Evolutionary conservation across 37 sponge, comb jelly and placozoan genomes (phyloP).

Genomic region (Chondrilla cf. caribensis): DNA sequence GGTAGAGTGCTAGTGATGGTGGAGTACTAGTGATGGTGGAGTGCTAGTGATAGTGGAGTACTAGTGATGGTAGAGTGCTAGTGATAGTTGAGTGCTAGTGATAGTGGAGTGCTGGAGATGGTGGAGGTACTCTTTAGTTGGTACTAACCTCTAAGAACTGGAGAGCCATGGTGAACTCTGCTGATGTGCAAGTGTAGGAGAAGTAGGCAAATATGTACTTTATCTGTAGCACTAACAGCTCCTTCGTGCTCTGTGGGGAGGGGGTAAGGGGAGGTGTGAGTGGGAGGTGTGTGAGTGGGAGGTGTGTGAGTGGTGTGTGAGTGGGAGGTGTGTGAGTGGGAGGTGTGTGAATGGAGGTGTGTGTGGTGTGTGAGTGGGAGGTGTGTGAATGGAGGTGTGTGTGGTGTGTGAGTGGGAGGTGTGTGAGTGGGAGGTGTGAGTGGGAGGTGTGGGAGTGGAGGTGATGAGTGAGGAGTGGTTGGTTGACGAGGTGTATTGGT

Average conservation of each 20-base stretch:
- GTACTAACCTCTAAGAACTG: slow-evolving; percentile 21
- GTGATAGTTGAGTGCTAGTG: too few relatives aligned
- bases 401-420: too few relatives aligned
- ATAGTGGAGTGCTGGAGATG: too few relatives aligned
- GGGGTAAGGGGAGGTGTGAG: too few relatives aligned
- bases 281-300: not conserved
- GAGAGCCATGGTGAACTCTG: not conserved
- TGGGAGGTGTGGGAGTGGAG: too few relatives aligned
- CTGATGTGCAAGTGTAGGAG: slow-evolving; percentile 30
- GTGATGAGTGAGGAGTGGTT: too few relatives aligned
- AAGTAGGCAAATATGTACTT: slow-evolving; percentile 61
- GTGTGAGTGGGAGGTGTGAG: too few relatives aligned
- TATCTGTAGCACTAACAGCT: slow-evolving; percentile 48
- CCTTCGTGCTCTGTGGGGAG: slow-evolving; percentile 1
- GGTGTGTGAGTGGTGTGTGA: not conserved
- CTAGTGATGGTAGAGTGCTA: too few relatives aligned
- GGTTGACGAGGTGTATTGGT: not conserved
- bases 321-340: not conserved
- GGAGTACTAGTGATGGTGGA: too few relatives aligned
- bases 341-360: not conserved
- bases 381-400: not conserved
- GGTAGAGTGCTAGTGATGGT: too few relatives aligned
- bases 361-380: not conserved
- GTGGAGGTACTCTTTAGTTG: too few relatives aligned
- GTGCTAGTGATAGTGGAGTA: too few relatives aligned